These are phyloP conservation scores for Myzus persicae DNA, from an alignment of 1,140 invertebrate species.

Conservation along the genomic window DNA sequence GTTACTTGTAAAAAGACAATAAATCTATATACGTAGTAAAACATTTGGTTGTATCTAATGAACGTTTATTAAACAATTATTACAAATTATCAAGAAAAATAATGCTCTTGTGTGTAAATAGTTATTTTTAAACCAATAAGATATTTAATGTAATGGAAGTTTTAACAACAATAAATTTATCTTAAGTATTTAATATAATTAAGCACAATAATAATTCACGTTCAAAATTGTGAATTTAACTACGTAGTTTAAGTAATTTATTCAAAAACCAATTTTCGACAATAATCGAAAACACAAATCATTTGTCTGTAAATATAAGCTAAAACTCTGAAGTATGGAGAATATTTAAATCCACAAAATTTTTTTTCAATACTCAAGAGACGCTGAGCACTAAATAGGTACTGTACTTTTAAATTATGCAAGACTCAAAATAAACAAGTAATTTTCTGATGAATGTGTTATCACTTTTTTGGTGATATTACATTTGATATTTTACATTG, in stretches of 20 bases:
- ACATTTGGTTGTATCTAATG: neutral
- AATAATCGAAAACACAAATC: neutral
- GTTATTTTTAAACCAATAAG: neutral
- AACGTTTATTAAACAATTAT: neutral
- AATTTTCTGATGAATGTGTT: neutral
- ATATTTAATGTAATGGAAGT: neutral
- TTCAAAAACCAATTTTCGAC: neutral
- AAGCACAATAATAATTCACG: too few species aligned
- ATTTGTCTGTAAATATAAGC: neutral
- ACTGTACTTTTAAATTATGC: neutral
- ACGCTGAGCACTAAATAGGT: neutral
- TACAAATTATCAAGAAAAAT: neutral
- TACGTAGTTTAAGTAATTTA: neutral
- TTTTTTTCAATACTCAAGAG: neutral
- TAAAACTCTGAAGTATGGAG: neutral
- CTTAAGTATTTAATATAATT: neutral
- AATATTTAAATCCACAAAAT: neutral
- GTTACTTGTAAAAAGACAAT: neutral
- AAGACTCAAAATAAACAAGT: neutral
- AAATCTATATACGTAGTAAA: neutral
- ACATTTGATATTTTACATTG: neutral
- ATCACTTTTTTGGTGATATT: neutral
- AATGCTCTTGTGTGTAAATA: neutral
- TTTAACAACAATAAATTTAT: neutral
- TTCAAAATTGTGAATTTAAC: neutral